A percentile compares a stretch with the other conserved stretches of the same genome.
These are phyloP conservation scores for Aramus guarauna DNA, from an alignment of 2,113 vertebrate species.

Conservation along the genomic window DNA sequence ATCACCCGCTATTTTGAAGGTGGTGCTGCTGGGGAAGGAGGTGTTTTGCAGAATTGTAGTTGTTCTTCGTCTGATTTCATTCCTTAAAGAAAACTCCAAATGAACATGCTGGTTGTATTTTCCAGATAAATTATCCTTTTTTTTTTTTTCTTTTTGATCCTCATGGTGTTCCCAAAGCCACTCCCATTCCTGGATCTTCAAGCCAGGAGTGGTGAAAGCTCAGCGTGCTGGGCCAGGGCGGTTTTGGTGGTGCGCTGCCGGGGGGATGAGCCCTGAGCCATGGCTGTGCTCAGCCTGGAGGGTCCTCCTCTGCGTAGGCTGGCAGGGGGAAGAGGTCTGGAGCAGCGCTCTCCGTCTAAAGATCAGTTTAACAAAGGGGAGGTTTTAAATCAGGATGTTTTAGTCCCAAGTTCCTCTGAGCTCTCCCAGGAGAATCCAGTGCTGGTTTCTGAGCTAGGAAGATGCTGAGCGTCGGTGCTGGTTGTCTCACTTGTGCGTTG, in stretches of 20 bases:
- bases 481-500: not conserved
- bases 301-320: not conserved
- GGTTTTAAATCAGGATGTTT: not conserved
- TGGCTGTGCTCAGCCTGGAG: not conserved
- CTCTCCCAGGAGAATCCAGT: not conserved
- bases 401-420: not conserved
- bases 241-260: not conserved
- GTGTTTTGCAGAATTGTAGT: not conserved
- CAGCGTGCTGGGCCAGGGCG: not conserved
- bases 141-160: not conserved
- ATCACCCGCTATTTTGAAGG: not conserved
- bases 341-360: not conserved
- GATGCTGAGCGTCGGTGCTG: not conserved
- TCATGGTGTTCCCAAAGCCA: not conserved
- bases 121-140: not conserved
- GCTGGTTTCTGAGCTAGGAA: not conserved
- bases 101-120: not conserved
- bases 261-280: rapidly evolving
- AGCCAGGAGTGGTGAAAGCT: not conserved
- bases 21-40: not conserved
- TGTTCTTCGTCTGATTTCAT: not conserved
- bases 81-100: not conserved
- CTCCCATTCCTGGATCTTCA: not conserved
- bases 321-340: not conserved
- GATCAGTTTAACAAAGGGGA: not conserved